Conservation (phyloP, 2,888 invertebrate genomes). For the Pantelozetes paolii region DNA sequence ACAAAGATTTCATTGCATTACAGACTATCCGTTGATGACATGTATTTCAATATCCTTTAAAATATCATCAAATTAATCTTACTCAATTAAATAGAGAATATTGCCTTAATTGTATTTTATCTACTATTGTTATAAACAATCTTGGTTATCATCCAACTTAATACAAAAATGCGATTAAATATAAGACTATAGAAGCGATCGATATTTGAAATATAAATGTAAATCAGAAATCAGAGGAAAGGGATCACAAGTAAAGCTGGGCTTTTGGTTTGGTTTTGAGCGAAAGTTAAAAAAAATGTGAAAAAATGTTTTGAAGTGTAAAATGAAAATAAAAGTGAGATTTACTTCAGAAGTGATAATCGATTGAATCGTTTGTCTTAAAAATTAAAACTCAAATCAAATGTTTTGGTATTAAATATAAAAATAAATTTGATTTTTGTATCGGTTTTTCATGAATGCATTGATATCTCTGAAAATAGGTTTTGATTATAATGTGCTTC, state of each 20-base stretch:
- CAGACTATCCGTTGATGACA: no score
- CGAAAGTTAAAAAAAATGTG: background rate
- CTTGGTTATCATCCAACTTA: no score
- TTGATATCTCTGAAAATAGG: background rate
- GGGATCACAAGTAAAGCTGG: slow-evolving; percentile 3
- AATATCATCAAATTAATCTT: no score
- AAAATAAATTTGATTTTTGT: background rate
- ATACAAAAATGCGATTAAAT: no score
- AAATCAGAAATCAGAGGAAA: background rate
- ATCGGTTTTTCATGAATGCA: background rate
- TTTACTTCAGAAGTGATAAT: slow-evolving; percentile 20
- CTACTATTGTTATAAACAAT: no score
- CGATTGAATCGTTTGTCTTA: background rate
- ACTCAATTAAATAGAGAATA: no score
- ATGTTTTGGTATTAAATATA: background rate
- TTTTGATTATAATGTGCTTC: background rate
- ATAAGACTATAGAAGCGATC: background rate
- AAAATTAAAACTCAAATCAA: no score
- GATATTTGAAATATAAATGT: slow-evolving; percentile 25
- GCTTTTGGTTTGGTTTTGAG: background rate
- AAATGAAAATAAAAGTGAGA: background rate
- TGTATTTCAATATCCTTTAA: no score
- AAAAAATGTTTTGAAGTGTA: background rate
- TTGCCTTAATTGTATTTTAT: no score
- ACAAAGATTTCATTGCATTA: no score